A percentile compares a stretch with the other conserved stretches of the same genome.
Evolutionary conservation across 64 coral and sea anemone genomes (phyloP).

Genomic region (Porites australiensis): DNA sequence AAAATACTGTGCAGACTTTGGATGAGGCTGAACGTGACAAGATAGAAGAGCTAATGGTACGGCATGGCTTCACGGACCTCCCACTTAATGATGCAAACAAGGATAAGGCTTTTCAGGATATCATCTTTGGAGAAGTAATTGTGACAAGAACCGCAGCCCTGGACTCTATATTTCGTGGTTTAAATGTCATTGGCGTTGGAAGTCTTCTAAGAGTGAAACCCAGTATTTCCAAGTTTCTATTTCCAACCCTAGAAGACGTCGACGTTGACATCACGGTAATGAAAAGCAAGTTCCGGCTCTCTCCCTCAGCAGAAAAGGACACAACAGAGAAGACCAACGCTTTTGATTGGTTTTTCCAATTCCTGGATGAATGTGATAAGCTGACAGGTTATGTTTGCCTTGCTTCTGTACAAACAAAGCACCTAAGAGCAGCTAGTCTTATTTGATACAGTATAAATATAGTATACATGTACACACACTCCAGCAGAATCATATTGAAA

Average conservation of each 20-base stretch:
- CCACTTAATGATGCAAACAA: constrained; percentile 72
- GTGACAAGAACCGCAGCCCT: constrained; percentile 66
- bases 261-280: neutral
- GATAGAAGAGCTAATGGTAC: constrained; percentile 70
- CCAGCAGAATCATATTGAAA: constrained; percentile 9
- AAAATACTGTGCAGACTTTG: constrained; percentile 5
- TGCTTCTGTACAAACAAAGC: neutral
- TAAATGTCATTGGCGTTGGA: constrained; percentile 49
- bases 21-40: constrained; percentile 46
- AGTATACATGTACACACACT: constrained; percentile 1
- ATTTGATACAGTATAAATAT: neutral
- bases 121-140: constrained; percentile 73
- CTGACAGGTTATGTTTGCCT: constrained; percentile 14
- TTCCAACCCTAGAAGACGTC: constrained; percentile 40
- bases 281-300: constrained; percentile 10
- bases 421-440: neutral
- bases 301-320: constrained; percentile 24
- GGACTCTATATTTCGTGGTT: constrained; percentile 56
- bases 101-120: constrained; percentile 70
- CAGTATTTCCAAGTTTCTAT: constrained; percentile 29
- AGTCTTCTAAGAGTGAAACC: constrained; percentile 32
- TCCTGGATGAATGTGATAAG: constrained; percentile 19
- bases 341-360: constrained; percentile 13
- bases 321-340: constrained; percentile 4
- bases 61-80: constrained; percentile 70